Base-by-base conservation (phyloP, 2,113 vertebrate species). In the Ptilorrhoa leucosticta region DNA sequence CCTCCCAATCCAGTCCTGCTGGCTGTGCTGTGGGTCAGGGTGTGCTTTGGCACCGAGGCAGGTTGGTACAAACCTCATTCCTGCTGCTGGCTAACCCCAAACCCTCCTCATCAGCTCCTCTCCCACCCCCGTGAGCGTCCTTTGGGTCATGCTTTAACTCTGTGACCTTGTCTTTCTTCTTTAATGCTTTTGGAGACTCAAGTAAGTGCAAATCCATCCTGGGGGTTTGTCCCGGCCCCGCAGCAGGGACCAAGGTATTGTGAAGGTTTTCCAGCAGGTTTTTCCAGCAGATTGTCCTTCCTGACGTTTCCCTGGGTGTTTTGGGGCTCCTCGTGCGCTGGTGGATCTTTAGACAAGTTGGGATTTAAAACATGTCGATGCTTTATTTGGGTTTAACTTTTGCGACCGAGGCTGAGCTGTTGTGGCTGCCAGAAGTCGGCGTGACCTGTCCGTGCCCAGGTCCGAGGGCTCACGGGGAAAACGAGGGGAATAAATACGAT, bases 181-280 rank as follows among this genome's bases (percentile, higher is more conserved):
- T 90, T 92, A 94, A 89, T 82, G 96, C 86, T 87, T 56, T 94
- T 95, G 96, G 95, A 93, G 77, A 84, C 76, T 82, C 92, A 93
- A 95, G 96, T 88, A 96, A 96, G 94, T 95, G 94, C 83, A 88
- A 30, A 28, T 64, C 37, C 18, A 78, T 15, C 40, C 6, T 10
- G 6, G 87, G 81, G 45, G 75, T 92, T 91, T 89, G 78, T 72
- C 23, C 1, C 2, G 31, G 71, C 53, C 31, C 65, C 37, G 5
- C 28, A 72, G 85, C 79, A 78, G 85, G 51, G 54, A 54, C 39
- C 33, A 23, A 89, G 91, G 22, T 66, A 47, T 1, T 3, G 75
- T 65, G 73, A 87, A 89, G 37, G 2, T 57, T 95, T 79, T 72
- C 87, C 66, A 87, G 11, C 71, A 30, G 47, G 9, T 64, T 80